phyloP scores from a whole-genome alignment of 2,888 invertebrate species.

The Brenthis hecate region DNA sequence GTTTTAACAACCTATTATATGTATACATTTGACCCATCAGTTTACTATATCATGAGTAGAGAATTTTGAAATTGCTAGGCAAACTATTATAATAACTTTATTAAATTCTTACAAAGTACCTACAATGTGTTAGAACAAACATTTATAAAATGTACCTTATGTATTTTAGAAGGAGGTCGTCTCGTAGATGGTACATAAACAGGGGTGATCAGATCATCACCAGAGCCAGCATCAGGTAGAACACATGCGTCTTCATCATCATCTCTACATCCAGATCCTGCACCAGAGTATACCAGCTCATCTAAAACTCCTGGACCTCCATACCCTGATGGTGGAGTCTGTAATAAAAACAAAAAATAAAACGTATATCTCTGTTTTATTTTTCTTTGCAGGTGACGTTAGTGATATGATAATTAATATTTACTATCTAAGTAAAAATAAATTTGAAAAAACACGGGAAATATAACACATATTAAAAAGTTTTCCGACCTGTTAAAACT shows the following conservation, averaged over 20 bases:
- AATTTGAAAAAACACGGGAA: too few species aligned
- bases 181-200: conserved; percentile 93
- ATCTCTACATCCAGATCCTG: conserved; percentile 94
- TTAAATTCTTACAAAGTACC: neutral
- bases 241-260: conserved; percentile 97
- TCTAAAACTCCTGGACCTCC: conserved; percentile 86
- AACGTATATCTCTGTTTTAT: neutral
- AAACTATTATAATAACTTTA: too few species aligned
- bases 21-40: too few species aligned
- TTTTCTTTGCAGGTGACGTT: neutral
- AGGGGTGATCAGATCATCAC: conserved; percentile 96
- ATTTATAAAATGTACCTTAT: conserved; percentile 39
- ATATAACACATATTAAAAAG: too few species aligned
- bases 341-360: conserved; percentile 37
- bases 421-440: too few species aligned
- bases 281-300: conserved; percentile 95
- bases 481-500: too few species aligned
- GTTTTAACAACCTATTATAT: too few species aligned
- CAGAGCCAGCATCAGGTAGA: conserved; percentile 90
- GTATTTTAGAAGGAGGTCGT: conserved; percentile 71
- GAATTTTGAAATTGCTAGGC: too few species aligned
- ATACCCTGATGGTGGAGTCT: conserved; percentile 93
- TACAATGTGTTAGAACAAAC: neutral
- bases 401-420: neutral
- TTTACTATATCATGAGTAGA: too few species aligned